A percentile compares a stretch with the other conserved stretches of the same genome.
Conservation (phyloP, 2,797 vertebrate genomes). For the Etheostoma nigrum region DNA sequence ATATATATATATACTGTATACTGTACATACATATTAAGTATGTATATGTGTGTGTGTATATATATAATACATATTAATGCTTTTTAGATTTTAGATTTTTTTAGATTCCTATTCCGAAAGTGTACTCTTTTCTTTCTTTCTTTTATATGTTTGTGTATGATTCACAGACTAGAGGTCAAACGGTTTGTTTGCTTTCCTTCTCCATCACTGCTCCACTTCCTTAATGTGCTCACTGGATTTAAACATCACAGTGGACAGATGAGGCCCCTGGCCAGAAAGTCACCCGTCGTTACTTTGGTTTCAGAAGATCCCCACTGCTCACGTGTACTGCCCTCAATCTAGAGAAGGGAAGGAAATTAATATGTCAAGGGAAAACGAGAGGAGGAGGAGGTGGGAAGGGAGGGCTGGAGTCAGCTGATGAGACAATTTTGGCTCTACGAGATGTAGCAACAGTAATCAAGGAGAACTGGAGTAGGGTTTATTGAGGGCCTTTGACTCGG, state of each 20-base stretch:
- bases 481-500: slow-evolving; percentile 40
- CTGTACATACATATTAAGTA: too few relatives aligned
- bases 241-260: slow-evolving; percentile 40
- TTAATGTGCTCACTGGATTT: slow-evolving; percentile 39
- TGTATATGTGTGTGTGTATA: too few relatives aligned
- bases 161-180: slow-evolving; percentile 19
- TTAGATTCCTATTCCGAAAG: neutral
- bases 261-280: slow-evolving; percentile 44
- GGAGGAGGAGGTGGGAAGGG: slow-evolving; percentile 30
- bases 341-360: slow-evolving; percentile 63
- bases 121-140: neutral
- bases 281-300: slow-evolving; percentile 36
- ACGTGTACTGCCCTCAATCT: slow-evolving; percentile 74
- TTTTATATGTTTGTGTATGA: neutral
- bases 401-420: slow-evolving; percentile 57
- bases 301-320: slow-evolving; percentile 54
- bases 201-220: slow-evolving; percentile 44
- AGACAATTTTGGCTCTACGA: slow-evolving; percentile 49
- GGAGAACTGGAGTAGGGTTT: slow-evolving; percentile 40
- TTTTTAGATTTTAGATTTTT: slow-evolving; percentile 8
- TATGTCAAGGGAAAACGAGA: slow-evolving; percentile 63
- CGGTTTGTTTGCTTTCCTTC: slow-evolving; percentile 9
- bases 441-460: slow-evolving; percentile 47
- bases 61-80: too few relatives aligned
- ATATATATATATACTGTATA: neutral